Evolutionary conservation across 2,113 vertebrate genomes (phyloP), one percentile per base, ranked within the genome.

Genomic region (Sakesphorus luctuosus): DNA sequence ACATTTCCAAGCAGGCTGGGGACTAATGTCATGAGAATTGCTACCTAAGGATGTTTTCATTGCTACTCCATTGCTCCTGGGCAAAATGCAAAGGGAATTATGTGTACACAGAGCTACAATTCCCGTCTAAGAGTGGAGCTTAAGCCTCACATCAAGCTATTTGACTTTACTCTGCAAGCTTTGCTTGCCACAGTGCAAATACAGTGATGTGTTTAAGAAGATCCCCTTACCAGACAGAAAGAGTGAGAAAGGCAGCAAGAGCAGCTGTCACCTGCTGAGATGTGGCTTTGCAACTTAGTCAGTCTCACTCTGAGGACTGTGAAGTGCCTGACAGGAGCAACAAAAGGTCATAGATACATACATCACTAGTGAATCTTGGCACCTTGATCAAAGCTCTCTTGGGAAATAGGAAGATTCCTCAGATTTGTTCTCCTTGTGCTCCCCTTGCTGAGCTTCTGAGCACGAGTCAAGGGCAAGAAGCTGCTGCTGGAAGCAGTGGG

Each of bases 21-120:
- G 80, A 94, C 85, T 90, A 72, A 89, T 28, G 58, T 15, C 73
- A 87, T 10, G 33, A 96, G 90, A 84, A 92, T 35, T 90, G 49
- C 85, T 87, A 38, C 90, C 77, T 90, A 76, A 90, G 85, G 73
- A 75, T 88, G 89, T 87, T 96, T 89, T 94, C 92, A 88, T 84
- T 6, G 0, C 61, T 38, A 84, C 71, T 74, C 52, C n/a, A 33
- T 46, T 82, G 76, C 92, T 94, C 58, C 83, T 65, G 58, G 76
- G 90, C 61, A 95, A 91, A 94, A 94, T 68, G 88, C 65, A 89
- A 90, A 72, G 44, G 16, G 43, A 58, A 81, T 77, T 53, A 81
- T 68, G 56, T 61, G 76, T 72, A 79, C 68, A 55, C 6, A 23
- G 72, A 71, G 62, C 47, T 81, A 35, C 46, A 59, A 49, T 52